Evolutionary conservation across 2,888 invertebrate species (phyloP), one percentile per base, ranked within the genome.

Genomic region (Heliconius aoede): DNA sequence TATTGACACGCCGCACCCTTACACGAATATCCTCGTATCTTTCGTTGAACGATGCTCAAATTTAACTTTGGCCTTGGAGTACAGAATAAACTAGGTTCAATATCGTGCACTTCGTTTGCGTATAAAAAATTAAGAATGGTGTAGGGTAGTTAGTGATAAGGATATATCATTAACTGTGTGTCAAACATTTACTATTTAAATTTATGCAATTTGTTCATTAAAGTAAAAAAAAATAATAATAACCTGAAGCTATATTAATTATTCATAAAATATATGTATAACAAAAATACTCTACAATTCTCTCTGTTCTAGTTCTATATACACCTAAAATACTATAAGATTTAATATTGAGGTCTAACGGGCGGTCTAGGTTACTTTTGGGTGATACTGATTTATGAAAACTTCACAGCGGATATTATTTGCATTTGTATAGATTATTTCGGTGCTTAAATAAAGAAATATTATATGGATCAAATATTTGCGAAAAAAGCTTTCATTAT

Each of bases 1-100:
- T 87, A 89, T 89, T 89, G 90, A 89, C 87, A 87, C 84, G 83
- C 83, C 85, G 83, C 82, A 83, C 85, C 86, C 84, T 84, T 85
- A 87, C 86, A 86, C 58, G 78, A 65, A 61, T 69, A 76, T 84
- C 88, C 87, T 89, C 89, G 88, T 90, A 89, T 88, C 89, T 89
- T 88, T 88, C 86, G 86, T 87, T 82, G 84, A 88, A 88, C 85
- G 86, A 86, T 83, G 81, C 82, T 82, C 84, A 84, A 87, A 88
- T 89, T 86, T 88, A 86, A 87, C 74, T 68, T n/a, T 69, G 13
- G 15, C 28, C 28, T 30, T 51, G n/a, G 28, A 51, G 30, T 30
- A 46, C 21, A 51, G 26, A 67, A 65, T 30, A 65, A 62, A 69
- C 55, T 55, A 13, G 65, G 61, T 62, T 55, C 26, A 76, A 68